A percentile compares a stretch with the other conserved stretches of the same genome.
phyloP scores from a whole-genome alignment of 2,113 vertebrate species.

The Suricata suricatta region DNA sequence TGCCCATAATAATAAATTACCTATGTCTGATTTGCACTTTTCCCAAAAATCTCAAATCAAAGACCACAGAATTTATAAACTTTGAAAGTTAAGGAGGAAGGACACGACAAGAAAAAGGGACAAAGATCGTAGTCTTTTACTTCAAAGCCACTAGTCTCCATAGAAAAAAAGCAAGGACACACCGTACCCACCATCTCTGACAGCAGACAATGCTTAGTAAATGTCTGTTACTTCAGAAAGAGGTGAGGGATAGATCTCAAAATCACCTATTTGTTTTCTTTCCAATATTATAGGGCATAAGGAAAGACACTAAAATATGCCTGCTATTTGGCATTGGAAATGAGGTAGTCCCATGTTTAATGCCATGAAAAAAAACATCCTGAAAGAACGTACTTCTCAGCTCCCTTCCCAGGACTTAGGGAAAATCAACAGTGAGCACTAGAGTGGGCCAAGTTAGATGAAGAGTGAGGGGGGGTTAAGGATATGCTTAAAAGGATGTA shows the following conservation, averaged over 20 bases:
- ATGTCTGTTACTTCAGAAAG: background rate
- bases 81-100: background rate
- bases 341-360: background rate
- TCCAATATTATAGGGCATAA: background rate
- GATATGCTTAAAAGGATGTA: background rate
- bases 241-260: background rate
- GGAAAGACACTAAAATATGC: background rate
- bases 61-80: background rate
- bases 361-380: background rate
- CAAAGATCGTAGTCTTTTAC: background rate
- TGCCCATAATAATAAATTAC: background rate
- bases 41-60: background rate
- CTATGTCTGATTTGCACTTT: background rate
- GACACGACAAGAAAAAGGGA: background rate
- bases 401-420: background rate
- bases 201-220: background rate
- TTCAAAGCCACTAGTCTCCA: background rate
- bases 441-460: background rate
- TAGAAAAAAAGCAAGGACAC: background rate
- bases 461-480: background rate
- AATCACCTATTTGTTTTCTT: background rate
- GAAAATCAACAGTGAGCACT: background rate
- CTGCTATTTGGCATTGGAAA: background rate
- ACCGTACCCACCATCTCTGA: background rate
- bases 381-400: background rate